phyloP scores from a whole-genome alignment of 2,113 vertebrate genomes.

The Damaliscus lunatus region DNA sequence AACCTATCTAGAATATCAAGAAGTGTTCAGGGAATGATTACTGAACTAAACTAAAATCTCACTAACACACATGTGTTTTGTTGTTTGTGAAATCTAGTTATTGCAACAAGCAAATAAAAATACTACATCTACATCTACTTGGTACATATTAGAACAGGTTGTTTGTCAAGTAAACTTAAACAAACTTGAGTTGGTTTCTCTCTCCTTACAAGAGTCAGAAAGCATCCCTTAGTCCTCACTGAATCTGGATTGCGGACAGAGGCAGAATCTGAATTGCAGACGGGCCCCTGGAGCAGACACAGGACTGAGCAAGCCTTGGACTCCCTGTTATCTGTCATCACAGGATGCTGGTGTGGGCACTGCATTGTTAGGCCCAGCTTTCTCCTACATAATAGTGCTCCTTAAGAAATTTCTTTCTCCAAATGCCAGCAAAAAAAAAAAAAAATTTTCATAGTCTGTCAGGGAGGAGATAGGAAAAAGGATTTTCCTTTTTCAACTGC shows the following conservation, averaged over 20 bases:
- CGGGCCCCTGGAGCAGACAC: rapidly evolving
- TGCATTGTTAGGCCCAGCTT: background rate
- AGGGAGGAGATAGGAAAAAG: background rate
- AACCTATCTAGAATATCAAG: background rate
- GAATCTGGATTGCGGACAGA: background rate
- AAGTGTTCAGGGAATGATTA: background rate
- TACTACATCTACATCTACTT: background rate
- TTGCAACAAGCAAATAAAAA: background rate
- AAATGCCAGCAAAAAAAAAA: background rate
- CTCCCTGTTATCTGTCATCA: background rate
- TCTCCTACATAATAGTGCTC: background rate
- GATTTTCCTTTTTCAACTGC: background rate
- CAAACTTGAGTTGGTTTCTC: background rate
- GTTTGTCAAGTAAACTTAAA: background rate
- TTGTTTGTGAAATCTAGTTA: background rate
- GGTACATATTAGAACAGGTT: background rate
- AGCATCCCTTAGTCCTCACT: background rate
- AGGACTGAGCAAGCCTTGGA: background rate
- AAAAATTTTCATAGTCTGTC: background rate
- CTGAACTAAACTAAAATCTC: background rate
- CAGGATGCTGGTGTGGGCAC: rapidly evolving
- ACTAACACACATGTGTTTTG: background rate
- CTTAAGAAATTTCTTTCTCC: background rate
- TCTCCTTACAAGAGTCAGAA: background rate
- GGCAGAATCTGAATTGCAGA: background rate